These are phyloP conservation scores for Melipona beecheii DNA, from an alignment of 2,888 invertebrate species.

Conservation along the genomic window DNA sequence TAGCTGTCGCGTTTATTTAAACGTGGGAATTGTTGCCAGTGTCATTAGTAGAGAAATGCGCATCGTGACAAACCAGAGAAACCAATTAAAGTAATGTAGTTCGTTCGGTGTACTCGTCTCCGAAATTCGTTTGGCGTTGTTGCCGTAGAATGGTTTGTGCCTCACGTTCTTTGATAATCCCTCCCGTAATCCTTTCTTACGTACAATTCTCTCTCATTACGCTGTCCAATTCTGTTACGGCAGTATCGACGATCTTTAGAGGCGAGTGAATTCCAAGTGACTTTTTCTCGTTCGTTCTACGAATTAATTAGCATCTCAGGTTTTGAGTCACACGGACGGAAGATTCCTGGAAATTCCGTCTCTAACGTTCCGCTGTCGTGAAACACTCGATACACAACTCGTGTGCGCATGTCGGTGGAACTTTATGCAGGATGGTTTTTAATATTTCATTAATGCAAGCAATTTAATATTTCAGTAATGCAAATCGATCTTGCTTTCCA, in stretches of 20 bases:
- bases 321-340: not conserved
- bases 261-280: not conserved
- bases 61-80: conserved; percentile 39
- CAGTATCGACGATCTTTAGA: not conserved
- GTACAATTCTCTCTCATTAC: conserved; percentile 28
- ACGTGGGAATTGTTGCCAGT: conserved; percentile 47
- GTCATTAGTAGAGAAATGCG: conserved; percentile 40
- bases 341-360: not conserved
- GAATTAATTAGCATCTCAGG: too few relatives aligned
- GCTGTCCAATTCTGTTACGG: conserved; percentile 16
- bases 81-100: conserved; percentile 69
- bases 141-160: conserved; percentile 3
- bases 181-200: not conserved
- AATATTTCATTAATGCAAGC: conserved; percentile 16
- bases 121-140: conserved; percentile 37
- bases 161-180: not conserved
- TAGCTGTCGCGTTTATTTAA: conserved; percentile 49
- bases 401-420: not conserved
- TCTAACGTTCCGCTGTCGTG: not conserved
- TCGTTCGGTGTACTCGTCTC: conserved; percentile 33
- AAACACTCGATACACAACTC: not conserved
- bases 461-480: conserved; percentile 13
- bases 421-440: not conserved
- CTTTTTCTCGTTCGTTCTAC: too few relatives aligned
- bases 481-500: not conserved